These are phyloP conservation scores for Onychostruthus taczanowskii DNA, from an alignment of 2,113 vertebrate genomes.

Conservation along the genomic window DNA sequence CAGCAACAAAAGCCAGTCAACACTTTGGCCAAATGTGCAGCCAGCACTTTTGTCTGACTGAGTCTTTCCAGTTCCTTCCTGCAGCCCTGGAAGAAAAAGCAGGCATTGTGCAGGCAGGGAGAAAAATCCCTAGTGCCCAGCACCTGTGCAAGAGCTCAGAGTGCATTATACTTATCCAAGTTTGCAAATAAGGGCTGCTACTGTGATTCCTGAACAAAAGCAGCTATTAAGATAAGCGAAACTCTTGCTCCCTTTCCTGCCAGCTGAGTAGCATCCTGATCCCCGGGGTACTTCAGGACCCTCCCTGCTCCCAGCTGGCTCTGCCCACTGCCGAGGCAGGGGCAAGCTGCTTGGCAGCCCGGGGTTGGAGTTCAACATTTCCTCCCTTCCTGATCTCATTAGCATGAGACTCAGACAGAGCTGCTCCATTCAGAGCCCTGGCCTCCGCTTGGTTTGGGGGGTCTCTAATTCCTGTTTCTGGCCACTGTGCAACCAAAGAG, in stretches of 20 bases:
- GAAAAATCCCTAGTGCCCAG: not conserved
- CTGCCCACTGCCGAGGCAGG: not conserved
- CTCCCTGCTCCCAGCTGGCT: slow-evolving; percentile 7
- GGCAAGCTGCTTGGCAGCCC: slow-evolving; percentile 19
- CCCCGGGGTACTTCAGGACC: not conserved
- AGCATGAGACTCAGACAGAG: slow-evolving; percentile 64
- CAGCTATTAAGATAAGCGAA: slow-evolving; percentile 39
- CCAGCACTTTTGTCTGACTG: slow-evolving; percentile 27
- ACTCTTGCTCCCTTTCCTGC: slow-evolving; percentile 40
- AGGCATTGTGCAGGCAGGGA: not conserved
- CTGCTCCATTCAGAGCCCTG: slow-evolving; percentile 42
- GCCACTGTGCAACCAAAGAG: slow-evolving; percentile 24
- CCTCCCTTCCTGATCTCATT: slow-evolving; percentile 61
- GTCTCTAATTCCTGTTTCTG: slow-evolving; percentile 61
- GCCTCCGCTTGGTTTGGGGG: slow-evolving; percentile 44
- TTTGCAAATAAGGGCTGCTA: slow-evolving; percentile 53
- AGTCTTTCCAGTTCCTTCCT: slow-evolving; percentile 49
- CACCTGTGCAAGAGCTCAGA: slow-evolving; percentile 54
- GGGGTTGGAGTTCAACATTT: slow-evolving; percentile 39
- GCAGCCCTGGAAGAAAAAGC: not conserved
- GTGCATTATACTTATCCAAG: slow-evolving; percentile 17
- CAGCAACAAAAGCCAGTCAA: slow-evolving; percentile 19
- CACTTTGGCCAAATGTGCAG: slow-evolving; percentile 22
- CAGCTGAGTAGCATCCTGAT: slow-evolving; percentile 55
- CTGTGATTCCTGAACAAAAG: slow-evolving; percentile 56